Base-by-base conservation (phyloP, 1,140 invertebrate species). In the Anagrus nilaparvatae region DNA sequence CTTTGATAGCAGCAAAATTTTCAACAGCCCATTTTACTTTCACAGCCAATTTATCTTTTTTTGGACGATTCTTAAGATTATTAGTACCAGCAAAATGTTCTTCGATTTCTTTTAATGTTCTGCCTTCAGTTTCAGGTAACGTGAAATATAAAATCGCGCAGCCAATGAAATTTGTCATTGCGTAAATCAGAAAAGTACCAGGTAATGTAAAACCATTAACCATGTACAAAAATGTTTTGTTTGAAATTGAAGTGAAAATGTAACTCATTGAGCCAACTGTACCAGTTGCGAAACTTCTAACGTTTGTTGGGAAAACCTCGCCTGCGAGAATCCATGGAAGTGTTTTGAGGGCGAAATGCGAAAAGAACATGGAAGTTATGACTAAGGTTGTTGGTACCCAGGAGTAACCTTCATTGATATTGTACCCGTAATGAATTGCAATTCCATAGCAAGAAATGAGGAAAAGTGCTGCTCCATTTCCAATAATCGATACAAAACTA, bases 121-220 rank as follows among this genome's bases (percentile, higher is more conserved):
- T 80, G 0, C 83, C 83, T 61, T 92, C 89, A 0, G 89, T 94
- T 70, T 94, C 87, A 2, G 85, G 86, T 30, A 75, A 47, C 5
- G 66, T 57, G 32, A 72, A 73, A 46, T 74, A 78, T 2, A 80
- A 51, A 2, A 68, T 53, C 3, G 74, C 36, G 6, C 76, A 60
- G 4, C 82, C 80, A 4, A 77, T 37, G 37, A 90, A 76, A 25
- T 82, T 67, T 44, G 78, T 71, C 8, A 68, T 56, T 1, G 73
- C 78, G 54, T 86, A 76, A 30, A 84, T 71, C 20, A 77, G 70
- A 50, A 84, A 82, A 0, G 77, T 79, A 3, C 81, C 81, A 14
- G 76, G 73, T 14, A 85, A 58, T 0, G 76, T 75, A 17, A 85
- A 53, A 0, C 55, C 51, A 5, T 70, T 56, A 0, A 81, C 60